Percentiles rank a stretch among this genome's conserved stretches.
phyloP scores from a whole-genome alignment of 1,140 invertebrate genomes.

The Conopomorpha cramerella region DNA sequence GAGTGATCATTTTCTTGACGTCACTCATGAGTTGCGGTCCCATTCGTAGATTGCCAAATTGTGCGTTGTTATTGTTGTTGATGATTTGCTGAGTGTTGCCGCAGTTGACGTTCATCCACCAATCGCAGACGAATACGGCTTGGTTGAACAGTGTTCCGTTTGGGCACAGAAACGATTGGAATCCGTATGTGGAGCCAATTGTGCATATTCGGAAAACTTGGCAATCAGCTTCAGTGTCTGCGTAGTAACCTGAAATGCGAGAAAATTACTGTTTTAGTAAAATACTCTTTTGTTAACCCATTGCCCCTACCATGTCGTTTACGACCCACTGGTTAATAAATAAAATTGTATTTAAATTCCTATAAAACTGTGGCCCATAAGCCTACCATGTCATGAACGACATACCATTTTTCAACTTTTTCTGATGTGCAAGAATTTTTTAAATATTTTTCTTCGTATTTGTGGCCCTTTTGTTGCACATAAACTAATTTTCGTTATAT shows the following conservation, averaged over 20 bases:
- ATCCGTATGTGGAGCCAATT: conserved; percentile 45
- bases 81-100: conserved; percentile 47
- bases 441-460: no score
- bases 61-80: conserved; percentile 40
- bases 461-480: no score
- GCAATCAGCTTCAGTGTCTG: conserved; percentile 63
- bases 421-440: no score
- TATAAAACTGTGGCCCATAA: no score
- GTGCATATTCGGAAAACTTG: conserved; percentile 71
- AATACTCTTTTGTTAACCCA: no score
- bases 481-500: no score
- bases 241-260: conserved; percentile 66
- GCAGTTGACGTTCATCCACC: conserved; percentile 77
- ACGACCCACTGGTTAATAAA: no score
- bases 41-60: conserved; percentile 30
- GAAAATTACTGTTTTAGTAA: no score
- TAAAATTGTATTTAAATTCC: no score
- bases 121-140: conserved; percentile 72
- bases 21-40: conserved; percentile 49
- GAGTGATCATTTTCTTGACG: conserved; percentile 52
- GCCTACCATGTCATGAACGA: no score
- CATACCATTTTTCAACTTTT: no score
- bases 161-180: conserved; percentile 72
- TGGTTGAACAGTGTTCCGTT: conserved; percentile 80
- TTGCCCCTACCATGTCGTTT: no score